Percentiles rank a stretch among this genome's conserved stretches.
Evolutionary conservation across 2,113 vertebrate species (phyloP).

Genomic region (Lophius piscatorius): DNA sequence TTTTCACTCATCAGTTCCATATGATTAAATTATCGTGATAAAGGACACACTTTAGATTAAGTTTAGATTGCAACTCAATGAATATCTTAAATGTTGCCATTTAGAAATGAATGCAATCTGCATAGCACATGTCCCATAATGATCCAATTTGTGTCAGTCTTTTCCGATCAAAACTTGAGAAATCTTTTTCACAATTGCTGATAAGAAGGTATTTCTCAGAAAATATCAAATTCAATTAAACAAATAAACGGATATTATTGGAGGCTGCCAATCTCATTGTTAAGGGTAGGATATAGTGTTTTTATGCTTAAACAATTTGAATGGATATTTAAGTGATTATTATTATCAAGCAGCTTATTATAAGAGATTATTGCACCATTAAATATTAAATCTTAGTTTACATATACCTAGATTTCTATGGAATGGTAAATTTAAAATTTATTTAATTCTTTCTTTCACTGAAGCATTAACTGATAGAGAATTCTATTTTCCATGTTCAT

Average conservation of each 20-base stretch:
- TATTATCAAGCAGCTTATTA: not conserved
- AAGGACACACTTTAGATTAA: slow-evolving; percentile 59
- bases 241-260: slow-evolving; percentile 35
- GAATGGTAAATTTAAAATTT: not conserved
- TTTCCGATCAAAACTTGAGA: slow-evolving; percentile 54
- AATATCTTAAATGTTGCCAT: slow-evolving; percentile 52
- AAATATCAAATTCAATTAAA: slow-evolving; percentile 45
- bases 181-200: slow-evolving; percentile 44
- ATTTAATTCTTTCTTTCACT: not conserved
- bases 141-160: slow-evolving; percentile 36
- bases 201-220: slow-evolving; percentile 35
- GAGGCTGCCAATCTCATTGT: slow-evolving; percentile 4
- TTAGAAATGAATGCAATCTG: slow-evolving; percentile 58
- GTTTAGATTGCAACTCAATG: slow-evolving; percentile 39
- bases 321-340: not conserved
- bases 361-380: not conserved
- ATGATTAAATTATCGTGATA: slow-evolving; percentile 56
- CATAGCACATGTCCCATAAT: slow-evolving; percentile 39
- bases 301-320: slow-evolving; percentile 1
- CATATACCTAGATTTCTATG: not conserved
- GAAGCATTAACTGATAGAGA: slow-evolving; percentile 17
- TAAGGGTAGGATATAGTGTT: not conserved
- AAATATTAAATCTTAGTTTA: not conserved
- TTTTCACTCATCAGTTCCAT: slow-evolving; percentile 58
- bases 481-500: slow-evolving; percentile 42